Evolutionary conservation across 2,797 vertebrate species (phyloP), one percentile per base, ranked within the genome.

Genomic region (Polyboroides typus): DNA sequence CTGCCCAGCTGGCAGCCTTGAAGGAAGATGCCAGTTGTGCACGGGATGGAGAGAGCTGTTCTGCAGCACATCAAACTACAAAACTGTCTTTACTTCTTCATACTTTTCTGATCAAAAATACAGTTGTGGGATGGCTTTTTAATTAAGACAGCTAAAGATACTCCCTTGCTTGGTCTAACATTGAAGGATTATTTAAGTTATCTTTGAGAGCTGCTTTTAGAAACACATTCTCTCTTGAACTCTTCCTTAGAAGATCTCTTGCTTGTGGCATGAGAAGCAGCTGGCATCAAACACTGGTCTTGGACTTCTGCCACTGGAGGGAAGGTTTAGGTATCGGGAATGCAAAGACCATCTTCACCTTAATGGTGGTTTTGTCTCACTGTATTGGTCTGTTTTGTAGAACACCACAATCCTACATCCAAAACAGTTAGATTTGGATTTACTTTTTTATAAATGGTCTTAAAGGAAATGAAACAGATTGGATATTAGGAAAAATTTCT

Each of bases 21-120:
- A 26, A 33, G 44, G 44, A 71, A 78, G 72, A n/a, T 7, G 15
- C 8, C 20, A 6, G 6, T 6, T 52, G 26, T 13, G 15, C 8
- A 15, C 0, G 4, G 33, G 63, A 34, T 8, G 25, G 48, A 36
- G 7, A 48, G 19, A 6, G 19, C 5, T 3, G 1, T 58, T 42
- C 6, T 72, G 44, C 7, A 64, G 20, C n/a, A 31, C 38, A 5
- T 18, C 14, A 19, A 21, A 44, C 36, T 64, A 25, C 5, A 3
- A 12, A 40, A 59, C 9, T 47, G 42, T 1, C 6, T 48, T 11
- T 1, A 15, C 12, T 29, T 5, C n/a, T 62, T 45, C 55, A 26
- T 5, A 10, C 27, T 67, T 5, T 22, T 81, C 63, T 0, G 3
- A 72, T 4, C 31, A 29, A 34, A 36, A 81, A 25, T 9, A 40